Conservation (phyloP, 2,797 vertebrate genomes). For the Macrochelys suwanniensis region DNA sequence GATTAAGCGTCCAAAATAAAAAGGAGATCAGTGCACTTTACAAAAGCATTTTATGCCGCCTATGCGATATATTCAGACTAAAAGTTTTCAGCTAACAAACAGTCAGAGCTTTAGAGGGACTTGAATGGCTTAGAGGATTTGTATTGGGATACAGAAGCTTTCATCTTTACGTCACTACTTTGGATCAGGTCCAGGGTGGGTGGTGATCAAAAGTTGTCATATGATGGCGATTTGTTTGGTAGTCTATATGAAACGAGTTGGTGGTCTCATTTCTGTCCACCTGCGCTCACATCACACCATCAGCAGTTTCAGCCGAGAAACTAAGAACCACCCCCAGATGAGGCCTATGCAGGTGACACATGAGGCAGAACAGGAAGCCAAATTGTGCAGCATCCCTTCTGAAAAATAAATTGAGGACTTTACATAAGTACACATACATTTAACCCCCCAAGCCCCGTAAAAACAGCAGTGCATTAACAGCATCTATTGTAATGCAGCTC, state of each 20-base stretch:
- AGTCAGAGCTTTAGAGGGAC: constrained; percentile 70
- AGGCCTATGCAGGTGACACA: neutral
- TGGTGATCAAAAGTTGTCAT: constrained; percentile 37
- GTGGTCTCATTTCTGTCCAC: rapidly evolving
- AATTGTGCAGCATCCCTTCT: neutral
- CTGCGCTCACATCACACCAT: rapidly evolving
- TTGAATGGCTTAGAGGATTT: constrained; percentile 72
- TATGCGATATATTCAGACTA: constrained; percentile 52
- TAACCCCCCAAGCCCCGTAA: neutral
- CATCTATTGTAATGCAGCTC: rapidly evolving
- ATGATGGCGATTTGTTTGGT: neutral
- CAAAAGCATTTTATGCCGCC: constrained; percentile 40
- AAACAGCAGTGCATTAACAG: neutral
- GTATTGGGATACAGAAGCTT: constrained; percentile 76
- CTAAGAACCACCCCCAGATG: no score
- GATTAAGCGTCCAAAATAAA: constrained; percentile 37
- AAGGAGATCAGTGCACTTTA: neutral
- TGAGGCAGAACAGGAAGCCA: neutral
- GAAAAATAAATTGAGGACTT: neutral
- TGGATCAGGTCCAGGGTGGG: constrained; percentile 33
- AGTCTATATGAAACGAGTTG: rapidly evolving
- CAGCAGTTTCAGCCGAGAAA: neutral
- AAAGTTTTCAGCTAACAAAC: constrained; percentile 71
- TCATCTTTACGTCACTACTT: constrained; percentile 73
- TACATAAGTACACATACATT: neutral